phyloP scores from a whole-genome alignment of 2,797 vertebrate species.

The Carapus acus region DNA sequence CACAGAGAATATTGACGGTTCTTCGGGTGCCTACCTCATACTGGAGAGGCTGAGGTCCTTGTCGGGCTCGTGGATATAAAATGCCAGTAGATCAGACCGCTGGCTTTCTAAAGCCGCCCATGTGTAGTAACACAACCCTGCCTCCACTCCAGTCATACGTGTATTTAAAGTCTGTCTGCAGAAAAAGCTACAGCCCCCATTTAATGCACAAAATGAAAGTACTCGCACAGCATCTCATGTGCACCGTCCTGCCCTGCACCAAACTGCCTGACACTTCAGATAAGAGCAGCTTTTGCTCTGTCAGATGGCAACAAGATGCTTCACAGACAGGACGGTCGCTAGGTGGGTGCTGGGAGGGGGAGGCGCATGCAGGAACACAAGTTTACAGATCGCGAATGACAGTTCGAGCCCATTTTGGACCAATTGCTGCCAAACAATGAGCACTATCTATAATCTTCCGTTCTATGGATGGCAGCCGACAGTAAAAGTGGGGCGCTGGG shows the following conservation, averaged over 20 bases:
- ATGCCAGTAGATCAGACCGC: slow-evolving; percentile 46
- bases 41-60: slow-evolving; percentile 44
- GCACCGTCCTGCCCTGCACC: slow-evolving; percentile 31
- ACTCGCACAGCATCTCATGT: slow-evolving; percentile 38
- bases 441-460: slow-evolving; percentile 57
- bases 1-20: slow-evolving; percentile 11
- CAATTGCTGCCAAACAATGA: slow-evolving; percentile 28
- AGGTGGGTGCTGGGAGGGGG: too few species aligned
- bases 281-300: slow-evolving; percentile 41
- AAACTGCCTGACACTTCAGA: slow-evolving; percentile 22
- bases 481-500: slow-evolving; percentile 56
- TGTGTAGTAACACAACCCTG: slow-evolving; percentile 62
- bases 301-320: slow-evolving; percentile 59
- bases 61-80: slow-evolving; percentile 25
- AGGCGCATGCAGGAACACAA: slow-evolving; percentile 26
- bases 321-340: slow-evolving; percentile 32
- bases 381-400: slow-evolving; percentile 30
- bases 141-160: slow-evolving; percentile 45
- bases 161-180: slow-evolving; percentile 66
- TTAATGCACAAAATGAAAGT: slow-evolving; percentile 51
- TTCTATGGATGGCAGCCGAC: slow-evolving; percentile 49
- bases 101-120: slow-evolving; percentile 43
- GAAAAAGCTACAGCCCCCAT: slow-evolving; percentile 46
- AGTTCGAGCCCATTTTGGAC: slow-evolving; percentile 26
- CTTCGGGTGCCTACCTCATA: slow-evolving; percentile 60